phyloP scores from a whole-genome alignment of 2,888 invertebrate genomes.

The Synergus gifuensis region DNA sequence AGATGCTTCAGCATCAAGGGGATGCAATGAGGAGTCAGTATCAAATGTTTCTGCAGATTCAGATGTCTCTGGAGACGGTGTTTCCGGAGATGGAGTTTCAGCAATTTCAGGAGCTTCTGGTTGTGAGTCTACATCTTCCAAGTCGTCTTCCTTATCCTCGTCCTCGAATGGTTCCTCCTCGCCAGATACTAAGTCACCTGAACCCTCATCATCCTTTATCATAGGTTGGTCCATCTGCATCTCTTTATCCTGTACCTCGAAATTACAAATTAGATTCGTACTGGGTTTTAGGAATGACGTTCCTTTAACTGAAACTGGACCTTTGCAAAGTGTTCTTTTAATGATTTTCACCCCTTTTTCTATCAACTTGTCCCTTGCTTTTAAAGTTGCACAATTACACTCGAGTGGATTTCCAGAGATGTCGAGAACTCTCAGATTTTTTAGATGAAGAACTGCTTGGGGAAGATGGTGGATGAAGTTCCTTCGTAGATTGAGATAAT shows the following conservation, averaged over 20 bases:
- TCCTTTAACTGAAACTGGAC: conserved; percentile 79
- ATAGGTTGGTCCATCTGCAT: conserved; percentile 82
- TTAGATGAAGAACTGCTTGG: conserved; percentile 80
- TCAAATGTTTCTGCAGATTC: not conserved
- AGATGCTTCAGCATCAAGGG: conserved; percentile 20
- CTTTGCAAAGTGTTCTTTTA: conserved; percentile 80
- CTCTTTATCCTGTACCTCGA: conserved; percentile 69
- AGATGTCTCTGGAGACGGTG: conserved; percentile 39
- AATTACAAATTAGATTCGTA: conserved; percentile 60
- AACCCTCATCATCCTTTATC: conserved; percentile 72
- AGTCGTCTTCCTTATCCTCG: conserved; percentile 46
- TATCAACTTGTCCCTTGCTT: conserved; percentile 82
- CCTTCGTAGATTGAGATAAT: conserved; percentile 82
- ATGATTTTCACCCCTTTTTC: conserved; percentile 65
- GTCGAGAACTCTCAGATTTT: conserved; percentile 82
- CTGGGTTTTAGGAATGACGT: conserved; percentile 81
- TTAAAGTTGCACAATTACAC: conserved; percentile 85
- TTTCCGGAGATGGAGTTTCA: conserved; percentile 30
- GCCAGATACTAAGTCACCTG: conserved; percentile 69
- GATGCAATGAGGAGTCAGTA: conserved; percentile 42
- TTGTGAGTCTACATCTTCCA: conserved; percentile 25
- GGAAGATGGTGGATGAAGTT: conserved; percentile 83
- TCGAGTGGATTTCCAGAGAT: conserved; percentile 84
- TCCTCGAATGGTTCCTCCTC: conserved; percentile 48
- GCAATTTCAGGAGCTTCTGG: not conserved